phyloP scores from a whole-genome alignment of 2,113 vertebrate genomes.

The Corynorhinus townsendii region DNA sequence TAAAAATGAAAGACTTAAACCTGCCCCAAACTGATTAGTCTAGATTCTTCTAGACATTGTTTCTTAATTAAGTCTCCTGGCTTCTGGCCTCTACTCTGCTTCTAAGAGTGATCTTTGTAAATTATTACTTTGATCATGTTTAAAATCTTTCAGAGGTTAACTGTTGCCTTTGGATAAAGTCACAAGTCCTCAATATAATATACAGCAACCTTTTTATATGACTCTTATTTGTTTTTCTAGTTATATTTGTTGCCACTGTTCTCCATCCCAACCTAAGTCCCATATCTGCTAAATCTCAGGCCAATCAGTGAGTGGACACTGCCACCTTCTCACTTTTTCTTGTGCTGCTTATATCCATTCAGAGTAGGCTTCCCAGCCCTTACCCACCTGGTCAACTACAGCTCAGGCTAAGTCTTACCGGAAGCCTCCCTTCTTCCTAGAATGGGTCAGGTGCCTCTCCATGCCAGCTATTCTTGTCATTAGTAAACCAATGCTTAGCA shows the following conservation, averaged over 20 bases:
- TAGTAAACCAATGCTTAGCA: background rate
- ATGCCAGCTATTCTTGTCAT: background rate
- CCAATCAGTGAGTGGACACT: rapidly evolving
- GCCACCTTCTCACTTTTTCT: background rate
- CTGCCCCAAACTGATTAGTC: background rate
- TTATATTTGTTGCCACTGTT: background rate
- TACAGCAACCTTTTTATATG: background rate
- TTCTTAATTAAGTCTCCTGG: background rate
- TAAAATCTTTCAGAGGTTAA: background rate
- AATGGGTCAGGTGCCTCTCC: too few relatives aligned
- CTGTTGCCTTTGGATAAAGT: background rate
- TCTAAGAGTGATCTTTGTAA: background rate
- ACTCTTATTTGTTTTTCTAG: background rate
- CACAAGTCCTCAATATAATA: background rate
- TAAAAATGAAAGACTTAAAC: background rate
- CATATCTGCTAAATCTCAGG: background rate
- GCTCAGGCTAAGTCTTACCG: background rate
- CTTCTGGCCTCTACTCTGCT: background rate
- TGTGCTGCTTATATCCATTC: background rate
- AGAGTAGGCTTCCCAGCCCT: background rate
- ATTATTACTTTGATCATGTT: background rate
- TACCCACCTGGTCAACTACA: background rate
- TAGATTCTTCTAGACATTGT: background rate
- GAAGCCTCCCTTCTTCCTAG: background rate
- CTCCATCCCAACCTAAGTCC: background rate